Base-by-base conservation (phyloP, 2,888 invertebrate genomes). In the Dysmachus trigonus region DNA sequence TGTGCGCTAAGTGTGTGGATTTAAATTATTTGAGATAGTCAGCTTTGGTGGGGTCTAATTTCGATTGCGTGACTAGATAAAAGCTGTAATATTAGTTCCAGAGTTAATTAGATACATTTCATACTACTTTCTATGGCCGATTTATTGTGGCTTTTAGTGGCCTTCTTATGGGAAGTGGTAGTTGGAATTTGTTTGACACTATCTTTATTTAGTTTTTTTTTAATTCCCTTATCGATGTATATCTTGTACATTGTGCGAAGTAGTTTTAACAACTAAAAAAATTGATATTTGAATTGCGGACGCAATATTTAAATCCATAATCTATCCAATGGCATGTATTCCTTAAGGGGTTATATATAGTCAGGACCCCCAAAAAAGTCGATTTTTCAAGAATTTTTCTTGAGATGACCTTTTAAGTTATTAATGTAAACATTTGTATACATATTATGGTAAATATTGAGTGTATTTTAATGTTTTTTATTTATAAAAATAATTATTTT, bases 1-100 rank as follows among this genome's bases (percentile, higher is more conserved):
- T 33, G 27, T 53, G 73, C 18, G 73, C 35, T 81, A 81, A 53
- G 35, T 53, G 81, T 62, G 62, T 81, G 62, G 81, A 53, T 81
- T 81, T 81, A 81, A 81, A 81, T 81, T 53, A 81, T 81, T 81
- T 81, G 62, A 81, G 81, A 81, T 53, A 81, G 51, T 47, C 81
- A 53, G 33, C 30, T 53, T 13, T 51, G 91, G 90, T 90, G 89
- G 89, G 91, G 91, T 90, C 91, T 91, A 91, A 91, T 91, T 91
- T 91, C 89, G 91, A 91, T 91, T 91, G 91, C 91, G 91, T 91
- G 91, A 89, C 89, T 86, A 88, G 88, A 89, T 89, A 88, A 88
- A 88, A 87, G 87, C 88, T 87, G 87, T 87, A 87, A 87, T 88
- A 88, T 87, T 87, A 87, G 87, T 86, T 86, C 86, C 86, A 86